Conservation (phyloP, 2,797 vertebrate genomes). For the Macroramphosus scolopax region DNA sequence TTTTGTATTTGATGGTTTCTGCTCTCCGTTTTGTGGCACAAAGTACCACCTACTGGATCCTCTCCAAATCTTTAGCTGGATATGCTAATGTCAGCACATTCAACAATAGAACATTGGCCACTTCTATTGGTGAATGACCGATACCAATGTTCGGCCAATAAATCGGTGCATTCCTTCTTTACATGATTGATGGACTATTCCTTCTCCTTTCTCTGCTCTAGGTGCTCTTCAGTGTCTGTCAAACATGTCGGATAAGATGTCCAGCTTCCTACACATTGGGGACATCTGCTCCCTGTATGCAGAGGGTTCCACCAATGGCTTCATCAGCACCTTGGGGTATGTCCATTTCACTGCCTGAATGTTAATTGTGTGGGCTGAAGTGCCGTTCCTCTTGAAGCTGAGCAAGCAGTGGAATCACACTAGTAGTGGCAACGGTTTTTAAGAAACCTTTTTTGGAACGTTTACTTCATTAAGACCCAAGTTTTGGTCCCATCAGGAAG, state of each 20-base stretch:
- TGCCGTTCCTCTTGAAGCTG: constrained; percentile 6
- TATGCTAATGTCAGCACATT: too few species aligned
- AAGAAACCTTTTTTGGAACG: too few species aligned
- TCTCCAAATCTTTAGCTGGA: too few species aligned
- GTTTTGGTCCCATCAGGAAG: not conserved
- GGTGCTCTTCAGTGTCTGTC: constrained; percentile 16
- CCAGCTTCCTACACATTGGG: constrained; percentile 98
- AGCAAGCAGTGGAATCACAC: constrained; percentile 11
- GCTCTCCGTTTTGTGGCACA: too few species aligned
- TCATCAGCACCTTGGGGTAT: constrained; percentile 89
- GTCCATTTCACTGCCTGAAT: constrained; percentile 34
- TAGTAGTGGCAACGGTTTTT: not conserved
- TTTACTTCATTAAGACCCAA: not conserved
- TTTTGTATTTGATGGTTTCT: too few species aligned
- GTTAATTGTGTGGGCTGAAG: constrained; percentile 8
- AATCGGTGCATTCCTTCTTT: too few species aligned
- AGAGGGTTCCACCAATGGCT: constrained; percentile 96
- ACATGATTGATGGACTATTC: too few species aligned
- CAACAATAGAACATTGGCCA: too few species aligned
- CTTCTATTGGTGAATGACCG: too few species aligned
- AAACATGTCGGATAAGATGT: constrained; percentile 98
- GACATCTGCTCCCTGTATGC: constrained; percentile 98
- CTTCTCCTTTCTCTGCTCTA: too few species aligned
- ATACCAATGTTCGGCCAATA: too few species aligned
- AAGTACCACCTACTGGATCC: too few species aligned